Conservation (phyloP, 2,888 invertebrate species). For the Eilema griseolum region DNA sequence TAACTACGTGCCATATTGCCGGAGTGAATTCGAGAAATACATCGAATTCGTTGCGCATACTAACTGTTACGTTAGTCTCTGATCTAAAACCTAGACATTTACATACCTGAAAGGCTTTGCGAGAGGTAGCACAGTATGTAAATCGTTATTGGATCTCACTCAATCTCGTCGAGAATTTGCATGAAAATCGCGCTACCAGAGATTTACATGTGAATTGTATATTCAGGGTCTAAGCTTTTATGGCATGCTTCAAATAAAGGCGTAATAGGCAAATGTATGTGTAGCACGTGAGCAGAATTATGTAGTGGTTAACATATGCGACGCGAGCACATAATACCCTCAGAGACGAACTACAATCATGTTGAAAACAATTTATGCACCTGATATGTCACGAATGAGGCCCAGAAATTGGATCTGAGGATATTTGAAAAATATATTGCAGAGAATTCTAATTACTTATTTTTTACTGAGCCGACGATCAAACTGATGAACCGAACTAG, state of each 20-base stretch:
- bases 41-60: not conserved
- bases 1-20: no score
- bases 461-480: no score
- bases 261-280: constrained; percentile 32
- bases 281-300: constrained; percentile 31
- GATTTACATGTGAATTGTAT: constrained; percentile 50
- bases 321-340: not conserved
- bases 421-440: not conserved
- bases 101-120: constrained; percentile 26
- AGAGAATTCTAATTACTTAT: no score
- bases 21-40: not conserved
- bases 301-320: not conserved
- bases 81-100: not conserved
- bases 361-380: not conserved
- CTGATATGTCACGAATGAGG: no score
- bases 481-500: no score
- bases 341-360: not conserved
- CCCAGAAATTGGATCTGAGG: not conserved
- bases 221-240: constrained; percentile 41
- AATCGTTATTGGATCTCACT: constrained; percentile 47
- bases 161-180: constrained; percentile 44
- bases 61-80: not conserved
- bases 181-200: constrained; percentile 46
- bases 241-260: constrained; percentile 32
- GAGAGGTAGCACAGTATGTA: constrained; percentile 28